Base-by-base conservation (phyloP, 2,888 invertebrate genomes). In the Andricus curvator region DNA sequence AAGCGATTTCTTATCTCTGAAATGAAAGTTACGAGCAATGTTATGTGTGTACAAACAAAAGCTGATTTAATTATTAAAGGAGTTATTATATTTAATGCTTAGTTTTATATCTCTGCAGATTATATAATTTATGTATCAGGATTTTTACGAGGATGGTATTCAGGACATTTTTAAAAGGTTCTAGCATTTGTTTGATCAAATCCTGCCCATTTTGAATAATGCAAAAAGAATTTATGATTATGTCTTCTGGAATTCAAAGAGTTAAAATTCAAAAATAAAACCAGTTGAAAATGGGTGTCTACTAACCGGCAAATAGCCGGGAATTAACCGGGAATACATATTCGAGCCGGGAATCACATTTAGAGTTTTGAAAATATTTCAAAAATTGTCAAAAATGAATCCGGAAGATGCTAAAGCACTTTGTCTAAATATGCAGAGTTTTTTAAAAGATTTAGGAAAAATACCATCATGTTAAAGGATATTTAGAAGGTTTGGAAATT, bases 1-100 rank as follows among this genome's bases (percentile, higher is more conserved):
- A 74, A 51, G 74, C 56, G 37, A 22, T 74, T 1, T n/a, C 4
- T 66, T 74, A 56, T 74, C 60, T 60, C 37, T 56, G 15, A 44
- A 44, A 62, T 22, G 13, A 25, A 74, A 74, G 70, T 48, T 33
- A 56, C 29, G 33, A 33, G 6, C 17, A 74, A 74, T 56, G 33
- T 56, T 74, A 74, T n/a, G n/a, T 15, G 37, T 33, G 56, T 33
- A 37, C 20, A 29, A 51, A 29, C 48, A 74, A 74, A 37, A n/a
- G n/a, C n/a, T 29, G 29, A 33, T 33, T 20, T 11, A 48, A 17
- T 48, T 37, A 22, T 51, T 33, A 29, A 20, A 56, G 6, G 17
- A 51, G 4, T n/a, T 70, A 4, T 29, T 70, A 33, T 51, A 74
- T 74, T 48, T 56, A 56, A 74, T 56, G 22, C 11, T 68, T 25